Conservation (phyloP, 2,797 vertebrate species). For the Crocodylus rhombifer region DNA sequence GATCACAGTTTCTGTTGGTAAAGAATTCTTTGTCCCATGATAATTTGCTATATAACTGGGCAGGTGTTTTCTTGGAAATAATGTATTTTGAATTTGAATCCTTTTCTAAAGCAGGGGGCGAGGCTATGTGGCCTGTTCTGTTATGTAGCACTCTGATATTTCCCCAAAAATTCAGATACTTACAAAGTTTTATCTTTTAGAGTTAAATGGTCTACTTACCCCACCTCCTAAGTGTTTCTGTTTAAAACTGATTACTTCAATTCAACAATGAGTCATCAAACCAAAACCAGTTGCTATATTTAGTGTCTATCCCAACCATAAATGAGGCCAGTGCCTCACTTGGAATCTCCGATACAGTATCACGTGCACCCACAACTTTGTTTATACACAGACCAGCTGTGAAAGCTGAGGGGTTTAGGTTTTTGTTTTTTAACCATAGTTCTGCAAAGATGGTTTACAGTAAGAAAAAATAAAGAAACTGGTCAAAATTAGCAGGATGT, state of each 20-base stretch:
- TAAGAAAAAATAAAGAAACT: neutral
- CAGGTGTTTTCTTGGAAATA: neutral
- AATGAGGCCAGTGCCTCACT: neutral
- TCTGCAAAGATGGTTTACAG: neutral
- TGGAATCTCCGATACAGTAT: neutral
- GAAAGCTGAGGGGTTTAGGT: neutral
- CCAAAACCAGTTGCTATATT: constrained; percentile 34
- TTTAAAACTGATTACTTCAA: constrained; percentile 30
- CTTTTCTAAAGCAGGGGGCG: neutral
- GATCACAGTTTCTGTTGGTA: neutral
- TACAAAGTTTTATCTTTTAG: neutral
- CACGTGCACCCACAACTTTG: neutral
- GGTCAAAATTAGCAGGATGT: neutral
- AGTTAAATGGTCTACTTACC: neutral
- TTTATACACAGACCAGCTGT: neutral
- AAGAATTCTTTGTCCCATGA: neutral
- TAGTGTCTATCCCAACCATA: constrained; percentile 31
- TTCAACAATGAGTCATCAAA: constrained; percentile 24
- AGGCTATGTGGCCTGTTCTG: neutral
- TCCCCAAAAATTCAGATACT: neutral
- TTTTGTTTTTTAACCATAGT: neutral
- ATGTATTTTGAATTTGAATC: neutral
- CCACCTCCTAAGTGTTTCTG: constrained; percentile 9
- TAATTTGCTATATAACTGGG: neutral
- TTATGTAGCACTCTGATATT: neutral